These are phyloP conservation scores for Cassiopea xamachana DNA, from an alignment of 30 jellyfish, hydroid and myxozoan species.

Conservation along the genomic window DNA sequence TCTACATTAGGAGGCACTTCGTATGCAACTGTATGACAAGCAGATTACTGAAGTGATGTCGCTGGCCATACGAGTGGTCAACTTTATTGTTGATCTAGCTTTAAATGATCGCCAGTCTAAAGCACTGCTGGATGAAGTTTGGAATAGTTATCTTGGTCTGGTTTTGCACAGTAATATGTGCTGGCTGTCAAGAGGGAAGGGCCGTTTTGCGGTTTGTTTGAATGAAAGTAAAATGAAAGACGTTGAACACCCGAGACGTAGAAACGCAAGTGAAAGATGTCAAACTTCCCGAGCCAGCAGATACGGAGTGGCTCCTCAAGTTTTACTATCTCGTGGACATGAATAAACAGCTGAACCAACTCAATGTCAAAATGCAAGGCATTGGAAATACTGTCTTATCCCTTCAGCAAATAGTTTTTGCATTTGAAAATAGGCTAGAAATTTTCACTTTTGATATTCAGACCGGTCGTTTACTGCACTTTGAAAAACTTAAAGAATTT, in stretches of 20 bases:
- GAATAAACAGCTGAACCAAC: slow-evolving; percentile 24
- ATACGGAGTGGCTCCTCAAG: slow-evolving; percentile 39
- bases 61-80: slow-evolving; percentile 1
- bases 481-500: neutral
- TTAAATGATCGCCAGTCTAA: slow-evolving; percentile 7
- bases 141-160: slow-evolving; percentile 12
- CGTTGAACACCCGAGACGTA: neutral
- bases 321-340: slow-evolving; percentile 31
- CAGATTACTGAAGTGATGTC: neutral
- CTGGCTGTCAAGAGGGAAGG: slow-evolving; percentile 26
- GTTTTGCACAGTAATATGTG: slow-evolving; percentile 26
- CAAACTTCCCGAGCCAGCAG: neutral
- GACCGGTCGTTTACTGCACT: slow-evolving; percentile 6
- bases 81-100: slow-evolving; percentile 1
- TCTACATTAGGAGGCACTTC: neutral
- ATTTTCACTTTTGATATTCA: neutral
- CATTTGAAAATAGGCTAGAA: neutral
- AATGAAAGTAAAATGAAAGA: slow-evolving; percentile 5
- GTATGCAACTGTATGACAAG: neutral
- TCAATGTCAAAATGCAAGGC: slow-evolving; percentile 27
- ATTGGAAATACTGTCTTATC: slow-evolving; percentile 6
- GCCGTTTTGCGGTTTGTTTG: slow-evolving; percentile 22
- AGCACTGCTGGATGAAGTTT: slow-evolving; percentile 8
- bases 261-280: slow-evolving; percentile 7
- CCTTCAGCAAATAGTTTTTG: neutral